Base-by-base conservation (phyloP, 2,888 invertebrate genomes). In the Drepanosiphum platanoidis region DNA sequence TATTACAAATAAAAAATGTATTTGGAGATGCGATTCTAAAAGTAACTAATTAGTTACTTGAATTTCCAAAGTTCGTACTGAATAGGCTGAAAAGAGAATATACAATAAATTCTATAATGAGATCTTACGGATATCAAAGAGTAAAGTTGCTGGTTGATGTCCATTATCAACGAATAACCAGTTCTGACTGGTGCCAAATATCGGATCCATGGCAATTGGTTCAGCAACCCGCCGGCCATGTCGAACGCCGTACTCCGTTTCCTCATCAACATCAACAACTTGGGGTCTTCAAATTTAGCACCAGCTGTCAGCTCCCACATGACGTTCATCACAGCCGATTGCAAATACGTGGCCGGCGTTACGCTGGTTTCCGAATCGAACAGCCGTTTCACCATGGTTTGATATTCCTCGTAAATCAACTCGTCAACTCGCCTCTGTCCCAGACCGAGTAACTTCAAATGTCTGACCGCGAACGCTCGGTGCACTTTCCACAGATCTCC, bases 151-250 rank as follows among this genome's bases (percentile, higher is more conserved):
- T 88, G 87, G 88, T 93, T 94, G 30, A 94, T 88, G 34, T 90
- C 89, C 0, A 89, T 87, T 27, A 94, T 91, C 30, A 94, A 88
- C 88, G 91, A 92, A 88, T 92, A 94, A 7, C 94, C 94, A 0
- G 92, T 91, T 87, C 89, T 90, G 87, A 92, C 91, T 0, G 94
- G 94, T 1, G 92, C 92, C 32, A 94, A 87, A 88, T 91, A 91
- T 80, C 94, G 90, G 74, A 94, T 87, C 93, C 93, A 94, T 1
- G 94, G 93, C 87, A 92, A 91, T 88, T 92, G 91, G 11, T 91
- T 90, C 32, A 94, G 88, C n/a, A 91, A 80, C 0, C 93, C 93
- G 3, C 93, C 93, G 36, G 90, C 89, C 88, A 93, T 90, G 88
- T 93, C 92, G 86, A 93, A 93, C 0, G 91, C 91, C 87, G 90